These are phyloP conservation scores for Alcedo atthis DNA, from an alignment of 2,797 vertebrate genomes.

Conservation along the genomic window DNA sequence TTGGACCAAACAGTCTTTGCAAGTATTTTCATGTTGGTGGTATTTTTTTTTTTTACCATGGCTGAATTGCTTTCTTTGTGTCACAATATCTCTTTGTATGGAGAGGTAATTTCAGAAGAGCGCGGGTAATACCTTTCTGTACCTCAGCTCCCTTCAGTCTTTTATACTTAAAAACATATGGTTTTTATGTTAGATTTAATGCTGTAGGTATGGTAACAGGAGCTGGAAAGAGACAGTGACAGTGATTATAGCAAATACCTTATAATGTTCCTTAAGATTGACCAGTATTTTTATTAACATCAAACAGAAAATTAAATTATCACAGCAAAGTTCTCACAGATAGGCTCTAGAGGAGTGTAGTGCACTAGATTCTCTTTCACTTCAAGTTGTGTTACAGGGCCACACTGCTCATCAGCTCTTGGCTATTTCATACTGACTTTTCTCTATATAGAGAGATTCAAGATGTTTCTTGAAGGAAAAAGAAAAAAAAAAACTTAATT, in stretches of 20 bases:
- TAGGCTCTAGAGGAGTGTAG: background rate
- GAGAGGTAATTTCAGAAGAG: background rate
- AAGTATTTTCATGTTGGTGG: background rate
- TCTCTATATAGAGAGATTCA: background rate
- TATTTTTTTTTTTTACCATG: slow-evolving; percentile 2
- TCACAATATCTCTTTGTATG: background rate
- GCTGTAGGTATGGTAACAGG: background rate
- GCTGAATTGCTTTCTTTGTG: background rate
- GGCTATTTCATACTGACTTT: background rate
- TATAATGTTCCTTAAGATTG: background rate
- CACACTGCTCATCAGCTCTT: background rate
- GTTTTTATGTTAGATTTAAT: background rate
- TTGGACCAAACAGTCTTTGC: slow-evolving; percentile 22
- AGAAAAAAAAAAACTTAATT: background rate
- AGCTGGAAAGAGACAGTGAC: background rate
- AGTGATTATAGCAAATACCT: background rate
- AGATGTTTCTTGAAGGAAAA: background rate
- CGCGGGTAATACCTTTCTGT: background rate
- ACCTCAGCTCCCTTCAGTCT: background rate
- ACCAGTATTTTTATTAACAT: background rate
- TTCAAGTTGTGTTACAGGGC: background rate
- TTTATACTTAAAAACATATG: background rate
- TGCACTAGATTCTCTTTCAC: background rate
- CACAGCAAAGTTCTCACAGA: background rate
- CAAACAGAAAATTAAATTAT: background rate